Evolutionary conservation across 2,888 invertebrate genomes (phyloP).

Genomic region (Brenthis daphne): DNA sequence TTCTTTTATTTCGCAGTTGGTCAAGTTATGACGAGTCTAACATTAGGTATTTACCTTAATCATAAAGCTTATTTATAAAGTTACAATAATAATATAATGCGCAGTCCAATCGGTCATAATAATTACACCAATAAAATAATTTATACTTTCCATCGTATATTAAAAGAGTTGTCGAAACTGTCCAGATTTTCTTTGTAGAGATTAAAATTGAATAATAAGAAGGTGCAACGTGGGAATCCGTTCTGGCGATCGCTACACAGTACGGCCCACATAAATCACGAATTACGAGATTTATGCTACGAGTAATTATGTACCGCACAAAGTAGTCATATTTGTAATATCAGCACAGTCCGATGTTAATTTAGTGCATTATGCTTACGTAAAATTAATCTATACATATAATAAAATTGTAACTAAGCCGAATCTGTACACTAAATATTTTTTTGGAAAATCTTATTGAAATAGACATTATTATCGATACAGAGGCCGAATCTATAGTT

Average conservation of each 20-base stretch:
- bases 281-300: constrained; percentile 63
- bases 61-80: too few relatives aligned
- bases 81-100: too few relatives aligned
- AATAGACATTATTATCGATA: too few relatives aligned
- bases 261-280: constrained; percentile 60
- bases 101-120: background rate
- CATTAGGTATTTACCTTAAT: too few relatives aligned
- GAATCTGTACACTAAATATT: too few relatives aligned
- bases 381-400: too few relatives aligned
- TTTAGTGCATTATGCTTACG: too few relatives aligned
- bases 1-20: too few relatives aligned
- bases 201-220: constrained; percentile 33
- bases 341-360: background rate
- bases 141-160: background rate
- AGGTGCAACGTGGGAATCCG: constrained; percentile 54
- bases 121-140: background rate
- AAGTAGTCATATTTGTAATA: constrained; percentile 43
- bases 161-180: constrained; percentile 20
- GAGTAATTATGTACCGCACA: constrained; percentile 59
- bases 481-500: too few relatives aligned
- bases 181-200: constrained; percentile 24
- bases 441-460: too few relatives aligned
- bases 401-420: too few relatives aligned
- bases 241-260: constrained; percentile 59
- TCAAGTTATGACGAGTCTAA: too few relatives aligned